These are phyloP conservation scores for Pseudorhiza aurosa DNA, from an alignment of 30 jellyfish, hydroid and myxozoan species.

Conservation along the genomic window DNA sequence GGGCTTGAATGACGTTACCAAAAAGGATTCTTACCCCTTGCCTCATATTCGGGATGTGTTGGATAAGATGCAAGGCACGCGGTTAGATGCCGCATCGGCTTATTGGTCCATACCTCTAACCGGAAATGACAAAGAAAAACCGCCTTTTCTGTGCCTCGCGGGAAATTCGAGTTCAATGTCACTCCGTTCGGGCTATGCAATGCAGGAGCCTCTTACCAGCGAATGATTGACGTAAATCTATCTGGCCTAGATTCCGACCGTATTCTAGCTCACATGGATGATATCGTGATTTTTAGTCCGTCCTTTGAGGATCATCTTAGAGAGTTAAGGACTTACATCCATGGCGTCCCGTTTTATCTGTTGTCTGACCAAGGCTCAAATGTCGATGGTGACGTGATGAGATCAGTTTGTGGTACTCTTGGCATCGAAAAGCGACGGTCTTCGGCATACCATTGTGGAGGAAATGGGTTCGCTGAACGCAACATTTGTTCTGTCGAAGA, in stretches of 20 bases:
- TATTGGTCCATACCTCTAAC: constrained; percentile 48
- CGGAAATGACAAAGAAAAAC: constrained; percentile 40
- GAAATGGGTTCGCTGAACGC: constrained; percentile 36
- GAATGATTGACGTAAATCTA: constrained; percentile 18
- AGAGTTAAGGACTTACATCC: constrained; percentile 38
- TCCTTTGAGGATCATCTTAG: constrained; percentile 13
- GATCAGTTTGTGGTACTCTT: constrained; percentile 5
- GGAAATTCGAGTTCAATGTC: constrained; percentile 24
- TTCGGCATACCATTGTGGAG: constrained; percentile 32
- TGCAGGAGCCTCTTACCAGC: constrained; percentile 52
- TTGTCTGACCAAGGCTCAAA: constrained; percentile 45
- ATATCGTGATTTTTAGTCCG: constrained; percentile 13
- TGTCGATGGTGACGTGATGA: constrained; percentile 26
- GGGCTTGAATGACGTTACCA: constrained; percentile 31
- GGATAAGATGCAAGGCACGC: constrained; percentile 11
- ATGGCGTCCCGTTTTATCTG: constrained; percentile 21
- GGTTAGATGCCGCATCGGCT: constrained; percentile 55
- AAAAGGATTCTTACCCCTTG: constrained; percentile 57
- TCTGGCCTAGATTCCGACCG: constrained; percentile 23
- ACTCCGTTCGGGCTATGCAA: constrained; percentile 23
- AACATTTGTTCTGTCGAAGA: constrained; percentile 29
- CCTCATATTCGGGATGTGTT: constrained; percentile 59
- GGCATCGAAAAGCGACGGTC: constrained; percentile 52
- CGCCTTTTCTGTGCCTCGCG: constrained; percentile 36
- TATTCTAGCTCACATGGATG: constrained; percentile 24